Conservation (phyloP, 2,888 invertebrate species). For the Drosophila leonis region DNA sequence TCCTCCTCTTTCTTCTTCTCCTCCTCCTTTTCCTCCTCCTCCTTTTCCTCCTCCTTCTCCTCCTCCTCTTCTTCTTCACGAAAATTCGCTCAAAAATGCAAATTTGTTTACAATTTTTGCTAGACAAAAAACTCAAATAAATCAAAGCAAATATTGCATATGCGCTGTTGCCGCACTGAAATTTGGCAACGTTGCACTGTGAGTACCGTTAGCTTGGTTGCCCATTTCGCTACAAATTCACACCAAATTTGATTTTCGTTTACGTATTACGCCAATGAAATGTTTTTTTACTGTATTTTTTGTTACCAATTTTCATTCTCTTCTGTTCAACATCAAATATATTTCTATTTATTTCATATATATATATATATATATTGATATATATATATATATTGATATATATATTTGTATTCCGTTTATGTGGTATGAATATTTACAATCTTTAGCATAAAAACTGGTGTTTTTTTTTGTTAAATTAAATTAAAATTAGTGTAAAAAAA, state of each 20-base stretch:
- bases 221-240: conserved; percentile 2
- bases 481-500: conserved; percentile 54
- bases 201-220: background rate
- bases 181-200: conserved; percentile 34
- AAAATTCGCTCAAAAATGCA: conserved; percentile 23
- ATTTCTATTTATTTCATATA: conserved; percentile 53
- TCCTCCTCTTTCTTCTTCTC: background rate
- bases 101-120: conserved; percentile 11
- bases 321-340: conserved; percentile 66
- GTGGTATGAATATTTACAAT: conserved; percentile 69
- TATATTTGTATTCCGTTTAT: conserved; percentile 45
- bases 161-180: conserved; percentile 26
- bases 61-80: background rate
- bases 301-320: conserved; percentile 13
- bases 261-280: conserved; percentile 50
- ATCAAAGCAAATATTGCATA: background rate
- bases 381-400: conserved; percentile 26
- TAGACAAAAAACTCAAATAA: background rate
- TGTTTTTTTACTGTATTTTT: background rate
- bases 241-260: conserved; percentile 23
- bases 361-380: conserved; percentile 30
- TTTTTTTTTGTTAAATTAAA: conserved; percentile 62
- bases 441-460: conserved; percentile 65
- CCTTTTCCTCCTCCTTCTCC: background rate
- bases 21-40: background rate